Conservation (phyloP, 2,113 vertebrate species). For the Crotalus horridus region DNA sequence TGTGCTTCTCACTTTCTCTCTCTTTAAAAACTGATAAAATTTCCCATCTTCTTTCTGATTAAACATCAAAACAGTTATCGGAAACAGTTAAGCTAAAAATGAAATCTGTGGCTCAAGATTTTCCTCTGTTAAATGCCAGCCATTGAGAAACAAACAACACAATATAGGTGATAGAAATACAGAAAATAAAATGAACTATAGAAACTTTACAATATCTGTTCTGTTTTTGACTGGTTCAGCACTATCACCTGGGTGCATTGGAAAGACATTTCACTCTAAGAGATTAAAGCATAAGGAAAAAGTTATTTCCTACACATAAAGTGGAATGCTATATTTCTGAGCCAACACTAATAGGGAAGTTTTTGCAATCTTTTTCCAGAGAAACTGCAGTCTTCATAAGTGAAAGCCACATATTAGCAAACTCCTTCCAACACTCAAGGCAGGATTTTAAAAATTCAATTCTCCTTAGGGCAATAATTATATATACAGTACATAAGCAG, state of each 20-base stretch:
- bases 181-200: neutral
- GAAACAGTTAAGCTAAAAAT: fast-evolving
- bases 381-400: neutral
- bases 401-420: neutral
- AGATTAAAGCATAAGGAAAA: neutral
- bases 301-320: neutral
- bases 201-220: neutral
- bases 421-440: neutral
- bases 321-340: neutral
- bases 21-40: neutral
- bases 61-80: neutral
- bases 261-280: neutral
- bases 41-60: neutral
- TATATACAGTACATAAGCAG: neutral
- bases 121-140: neutral
- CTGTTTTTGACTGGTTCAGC: neutral
- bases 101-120: neutral
- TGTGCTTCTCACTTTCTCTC: neutral
- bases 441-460: neutral
- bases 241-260: neutral
- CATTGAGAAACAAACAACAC: neutral
- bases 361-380: neutral
- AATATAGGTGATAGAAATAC: neutral
- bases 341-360: neutral
- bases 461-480: neutral